These are phyloP conservation scores for Pteropus alecto DNA, from an alignment of 2,113 vertebrate species.

Conservation along the genomic window DNA sequence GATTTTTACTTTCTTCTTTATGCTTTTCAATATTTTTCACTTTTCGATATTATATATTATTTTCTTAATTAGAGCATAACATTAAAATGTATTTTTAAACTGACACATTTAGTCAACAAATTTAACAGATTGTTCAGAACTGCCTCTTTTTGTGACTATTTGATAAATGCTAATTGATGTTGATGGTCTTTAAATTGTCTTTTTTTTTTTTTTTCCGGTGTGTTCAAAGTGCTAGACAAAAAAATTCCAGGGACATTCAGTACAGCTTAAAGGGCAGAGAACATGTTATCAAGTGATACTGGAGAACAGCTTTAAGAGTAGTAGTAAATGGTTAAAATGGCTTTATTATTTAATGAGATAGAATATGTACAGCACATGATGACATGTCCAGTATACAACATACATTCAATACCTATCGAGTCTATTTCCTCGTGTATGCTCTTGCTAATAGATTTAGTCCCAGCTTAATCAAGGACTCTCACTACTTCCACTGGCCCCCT, in stretches of 20 bases:
- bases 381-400: not conserved
- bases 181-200: not conserved
- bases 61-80: not conserved
- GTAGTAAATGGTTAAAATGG: not conserved
- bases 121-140: not conserved
- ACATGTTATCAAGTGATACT: not conserved
- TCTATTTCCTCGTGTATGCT: not conserved
- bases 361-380: not conserved
- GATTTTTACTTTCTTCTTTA: not conserved
- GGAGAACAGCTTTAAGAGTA: not conserved
- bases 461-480: not conserved
- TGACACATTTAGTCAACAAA: not conserved
- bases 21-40: not conserved
- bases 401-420: not conserved
- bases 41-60: not conserved
- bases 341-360: conserved; percentile 2
- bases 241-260: not conserved
- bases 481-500: not conserved
- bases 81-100: not conserved
- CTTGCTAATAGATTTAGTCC: not conserved
- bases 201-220: not conserved
- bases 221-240: not conserved
- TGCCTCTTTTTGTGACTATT: not conserved
- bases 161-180: not conserved
- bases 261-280: not conserved